Evolutionary conservation across 2,113 vertebrate genomes (phyloP).

Genomic region (Plectropomus leopardus): DNA sequence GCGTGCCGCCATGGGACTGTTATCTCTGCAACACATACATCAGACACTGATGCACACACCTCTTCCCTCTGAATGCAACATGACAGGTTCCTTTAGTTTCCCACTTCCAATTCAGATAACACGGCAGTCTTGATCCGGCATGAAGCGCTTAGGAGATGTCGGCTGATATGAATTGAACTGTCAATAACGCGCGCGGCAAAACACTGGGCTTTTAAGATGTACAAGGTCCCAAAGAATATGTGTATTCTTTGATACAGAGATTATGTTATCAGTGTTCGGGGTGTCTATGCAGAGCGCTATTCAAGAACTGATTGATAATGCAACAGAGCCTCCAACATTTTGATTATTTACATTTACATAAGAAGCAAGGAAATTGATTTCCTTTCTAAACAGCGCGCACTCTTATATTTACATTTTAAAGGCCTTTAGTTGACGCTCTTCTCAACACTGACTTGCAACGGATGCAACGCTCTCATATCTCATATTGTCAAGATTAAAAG

Average conservation of each 20-base stretch:
- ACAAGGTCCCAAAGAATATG: slow-evolving; percentile 62
- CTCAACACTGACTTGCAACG: not conserved
- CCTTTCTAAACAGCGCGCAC: slow-evolving; percentile 45
- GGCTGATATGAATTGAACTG: slow-evolving; percentile 81
- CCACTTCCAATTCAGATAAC: slow-evolving; percentile 75
- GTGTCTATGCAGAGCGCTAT: slow-evolving; percentile 45
- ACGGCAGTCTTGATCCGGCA: slow-evolving; percentile 66
- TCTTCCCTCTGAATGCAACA: slow-evolving; percentile 78
- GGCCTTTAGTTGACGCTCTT: slow-evolving; percentile 29
- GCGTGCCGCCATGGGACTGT: slow-evolving; percentile 64
- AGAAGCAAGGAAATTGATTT: slow-evolving; percentile 78
- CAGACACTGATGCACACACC: slow-evolving; percentile 70
- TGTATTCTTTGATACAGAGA: slow-evolving; percentile 75
- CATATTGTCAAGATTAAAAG: slow-evolving; percentile 44
- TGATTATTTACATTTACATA: slow-evolving; percentile 79
- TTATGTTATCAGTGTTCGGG: slow-evolving; percentile 66
- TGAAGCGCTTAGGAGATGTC: slow-evolving; percentile 81
- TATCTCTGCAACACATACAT: slow-evolving; percentile 80
- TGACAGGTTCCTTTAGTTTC: slow-evolving; percentile 80
- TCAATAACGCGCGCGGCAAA: slow-evolving; percentile 69
- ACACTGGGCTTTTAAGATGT: slow-evolving; percentile 64
- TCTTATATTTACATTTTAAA: slow-evolving; percentile 69
- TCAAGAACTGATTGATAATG: slow-evolving; percentile 73
- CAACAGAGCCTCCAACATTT: slow-evolving; percentile 57
- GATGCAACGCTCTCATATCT: slow-evolving; percentile 25